phyloP scores from a whole-genome alignment of 2,888 invertebrate species.

The Tetragonula carbonaria region DNA sequence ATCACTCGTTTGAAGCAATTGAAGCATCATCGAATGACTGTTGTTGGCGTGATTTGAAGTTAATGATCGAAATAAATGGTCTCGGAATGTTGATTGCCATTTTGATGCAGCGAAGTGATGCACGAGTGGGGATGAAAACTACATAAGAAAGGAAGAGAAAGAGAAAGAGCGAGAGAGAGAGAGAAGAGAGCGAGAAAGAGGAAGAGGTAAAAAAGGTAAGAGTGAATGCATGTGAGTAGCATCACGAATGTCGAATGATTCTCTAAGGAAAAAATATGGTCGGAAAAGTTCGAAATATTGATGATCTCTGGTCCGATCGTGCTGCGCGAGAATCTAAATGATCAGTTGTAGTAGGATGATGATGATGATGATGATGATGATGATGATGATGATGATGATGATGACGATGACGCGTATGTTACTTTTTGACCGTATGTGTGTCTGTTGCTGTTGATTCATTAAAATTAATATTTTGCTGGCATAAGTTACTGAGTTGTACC shows the following conservation, averaged over 20 bases:
- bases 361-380: constrained; percentile 14
- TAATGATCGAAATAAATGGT: constrained; percentile 32
- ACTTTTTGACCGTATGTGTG: constrained; percentile 74
- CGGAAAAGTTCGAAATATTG: constrained; percentile 43
- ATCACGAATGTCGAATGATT: constrained; percentile 39
- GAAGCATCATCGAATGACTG: constrained; percentile 37
- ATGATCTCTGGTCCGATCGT: constrained; percentile 66
- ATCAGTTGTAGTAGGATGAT: constrained; percentile 62
- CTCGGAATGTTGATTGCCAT: constrained; percentile 21
- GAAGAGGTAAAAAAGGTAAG: constrained; percentile 19
- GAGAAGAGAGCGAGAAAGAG: too few species aligned
- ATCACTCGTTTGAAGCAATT: constrained; percentile 36
- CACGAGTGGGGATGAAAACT: constrained; percentile 2
- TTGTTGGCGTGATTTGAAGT: constrained; percentile 31
- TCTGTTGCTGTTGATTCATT: constrained; percentile 79
- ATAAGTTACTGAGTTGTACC: constrained; percentile 75
- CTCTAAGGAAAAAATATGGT: constrained; percentile 29
- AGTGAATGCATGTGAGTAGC: constrained; percentile 26
- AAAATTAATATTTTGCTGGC: constrained; percentile 79
- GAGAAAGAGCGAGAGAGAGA: constrained; percentile 20
- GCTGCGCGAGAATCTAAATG: constrained; percentile 63
- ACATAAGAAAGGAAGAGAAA: constrained; percentile 10
- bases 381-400: constrained; percentile 3
- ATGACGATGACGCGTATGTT: constrained; percentile 65
- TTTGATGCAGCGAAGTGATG: constrained; percentile 19